Evolutionary conservation across 2,888 invertebrate genomes (phyloP).

Genomic region (Microdon myrmicae): DNA sequence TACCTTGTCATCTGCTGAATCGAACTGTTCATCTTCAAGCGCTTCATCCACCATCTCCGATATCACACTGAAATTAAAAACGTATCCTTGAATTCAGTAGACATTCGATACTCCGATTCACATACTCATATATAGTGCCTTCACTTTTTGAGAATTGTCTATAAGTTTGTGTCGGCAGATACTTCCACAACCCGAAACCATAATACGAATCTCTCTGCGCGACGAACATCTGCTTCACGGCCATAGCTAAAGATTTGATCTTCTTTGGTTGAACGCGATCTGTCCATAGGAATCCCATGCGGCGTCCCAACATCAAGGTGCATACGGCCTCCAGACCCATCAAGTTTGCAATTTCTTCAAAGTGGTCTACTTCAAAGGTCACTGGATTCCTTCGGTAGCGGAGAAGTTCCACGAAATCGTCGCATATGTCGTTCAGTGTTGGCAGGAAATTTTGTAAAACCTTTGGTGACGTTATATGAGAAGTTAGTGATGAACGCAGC

Average conservation of each 20-base stretch:
- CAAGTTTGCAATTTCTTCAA: slow-evolving; percentile 80
- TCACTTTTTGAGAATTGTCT: slow-evolving; percentile 77
- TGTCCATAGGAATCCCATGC: slow-evolving; percentile 77
- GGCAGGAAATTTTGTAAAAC: slow-evolving; percentile 81
- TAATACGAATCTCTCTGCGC: slow-evolving; percentile 84
- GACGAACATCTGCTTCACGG: slow-evolving; percentile 80
- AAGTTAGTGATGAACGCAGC: slow-evolving; percentile 77
- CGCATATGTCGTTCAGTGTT: slow-evolving; percentile 78
- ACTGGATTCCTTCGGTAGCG: slow-evolving; percentile 69
- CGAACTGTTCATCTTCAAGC: slow-evolving; percentile 68
- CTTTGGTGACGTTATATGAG: slow-evolving; percentile 79
- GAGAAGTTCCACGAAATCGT: slow-evolving; percentile 79
- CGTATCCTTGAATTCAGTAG: not conserved
- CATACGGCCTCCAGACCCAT: slow-evolving; percentile 86
- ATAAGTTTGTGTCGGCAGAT: slow-evolving; percentile 79
- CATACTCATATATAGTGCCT: slow-evolving; percentile 81
- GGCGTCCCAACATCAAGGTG: slow-evolving; percentile 79
- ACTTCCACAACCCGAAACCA: slow-evolving; percentile 82
- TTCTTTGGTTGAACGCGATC: slow-evolving; percentile 70
- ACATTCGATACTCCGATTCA: slow-evolving; percentile 4
- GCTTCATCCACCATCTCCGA: slow-evolving; percentile 81
- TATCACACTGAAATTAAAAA: slow-evolving; percentile 72
- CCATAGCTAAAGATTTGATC: slow-evolving; percentile 74
- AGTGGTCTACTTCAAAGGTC: slow-evolving; percentile 71
- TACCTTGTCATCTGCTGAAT: slow-evolving; percentile 70